Percentiles rank a stretch among this genome's conserved stretches.
phyloP scores from a whole-genome alignment of 2,113 vertebrate species.

The Tauraco erythrolophus region DNA sequence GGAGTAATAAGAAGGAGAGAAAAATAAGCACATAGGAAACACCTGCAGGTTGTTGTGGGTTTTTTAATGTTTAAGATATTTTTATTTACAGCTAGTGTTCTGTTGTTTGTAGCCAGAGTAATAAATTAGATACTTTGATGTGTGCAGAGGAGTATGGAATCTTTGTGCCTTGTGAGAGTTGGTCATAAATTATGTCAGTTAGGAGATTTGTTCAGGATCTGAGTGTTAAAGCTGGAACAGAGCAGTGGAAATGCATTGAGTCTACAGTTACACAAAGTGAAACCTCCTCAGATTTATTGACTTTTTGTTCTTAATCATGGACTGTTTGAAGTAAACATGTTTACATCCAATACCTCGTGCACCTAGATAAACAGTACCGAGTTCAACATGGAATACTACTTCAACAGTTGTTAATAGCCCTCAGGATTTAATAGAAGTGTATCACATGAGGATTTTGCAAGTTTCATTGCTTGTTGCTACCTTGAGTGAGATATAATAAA shows the following conservation, averaged over 20 bases:
- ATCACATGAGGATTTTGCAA: background rate
- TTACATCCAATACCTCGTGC: conserved; percentile 56
- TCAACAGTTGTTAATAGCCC: conserved; percentile 31
- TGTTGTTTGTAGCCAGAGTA: conserved; percentile 56
- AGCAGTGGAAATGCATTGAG: conserved; percentile 35
- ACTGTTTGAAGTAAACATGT: conserved; percentile 69
- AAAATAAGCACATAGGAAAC: conserved; percentile 15
- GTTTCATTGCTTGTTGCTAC: background rate
- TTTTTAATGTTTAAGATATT: background rate
- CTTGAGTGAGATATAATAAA: conserved; percentile 19
- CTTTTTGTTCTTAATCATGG: conserved; percentile 61
- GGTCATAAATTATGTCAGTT: conserved; percentile 41
- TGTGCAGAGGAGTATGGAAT: conserved; percentile 53
- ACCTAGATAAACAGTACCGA: conserved; percentile 59
- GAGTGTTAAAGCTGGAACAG: background rate
- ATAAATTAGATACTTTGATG: conserved; percentile 70
- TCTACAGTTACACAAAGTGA: conserved; percentile 41
- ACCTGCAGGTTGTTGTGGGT: background rate
- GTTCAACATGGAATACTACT: conserved; percentile 41
- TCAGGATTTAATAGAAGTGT: conserved; percentile 15
- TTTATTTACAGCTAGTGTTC: conserved; percentile 61
- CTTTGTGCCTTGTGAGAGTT: conserved; percentile 56
- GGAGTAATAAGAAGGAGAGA: background rate
- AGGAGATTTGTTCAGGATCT: conserved; percentile 16
- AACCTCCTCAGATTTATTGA: conserved; percentile 68